phyloP scores from a whole-genome alignment of 2,888 invertebrate species.

The Omphaloscelis lunosa region DNA sequence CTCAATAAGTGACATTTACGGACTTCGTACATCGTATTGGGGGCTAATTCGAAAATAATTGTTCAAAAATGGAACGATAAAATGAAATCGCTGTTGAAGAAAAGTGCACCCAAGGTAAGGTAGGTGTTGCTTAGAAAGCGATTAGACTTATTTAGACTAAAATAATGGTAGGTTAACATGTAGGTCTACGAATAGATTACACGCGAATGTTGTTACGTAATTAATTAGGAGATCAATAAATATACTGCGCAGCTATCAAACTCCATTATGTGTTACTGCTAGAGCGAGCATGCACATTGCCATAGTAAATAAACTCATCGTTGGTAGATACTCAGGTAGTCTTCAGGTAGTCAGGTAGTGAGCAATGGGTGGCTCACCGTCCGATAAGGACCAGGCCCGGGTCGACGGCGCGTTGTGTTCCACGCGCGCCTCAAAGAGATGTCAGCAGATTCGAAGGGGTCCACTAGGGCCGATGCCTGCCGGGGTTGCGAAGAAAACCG shows the following conservation, averaged over 20 bases:
- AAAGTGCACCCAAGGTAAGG: constrained; percentile 57
- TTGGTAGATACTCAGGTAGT: background rate
- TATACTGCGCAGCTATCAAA: constrained; percentile 51
- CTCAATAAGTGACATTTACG: constrained; percentile 62
- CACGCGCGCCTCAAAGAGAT: no score
- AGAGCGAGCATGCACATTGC: background rate
- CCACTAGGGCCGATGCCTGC: no score
- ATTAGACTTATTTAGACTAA: constrained; percentile 42
- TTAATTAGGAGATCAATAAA: constrained; percentile 57
- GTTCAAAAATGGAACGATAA: constrained; percentile 64
- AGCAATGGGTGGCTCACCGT: no score
- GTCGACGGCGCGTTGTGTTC: no score
- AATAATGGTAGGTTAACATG: constrained; percentile 59
- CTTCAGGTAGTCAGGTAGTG: no score
- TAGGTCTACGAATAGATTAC: constrained; percentile 57
- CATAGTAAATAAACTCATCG: constrained; percentile 10
- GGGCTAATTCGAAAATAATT: constrained; percentile 67
- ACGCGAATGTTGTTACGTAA: constrained; percentile 55
- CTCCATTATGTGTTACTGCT: background rate
- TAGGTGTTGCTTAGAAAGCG: constrained; percentile 53
- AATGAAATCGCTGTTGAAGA: constrained; percentile 50
- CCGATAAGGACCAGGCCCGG: no score
- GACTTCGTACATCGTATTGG: constrained; percentile 50
- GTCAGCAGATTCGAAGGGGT: no score
- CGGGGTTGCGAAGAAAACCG: no score